Conservation (phyloP, 2,113 vertebrate species). For the Halcyon malimbica region DNA sequence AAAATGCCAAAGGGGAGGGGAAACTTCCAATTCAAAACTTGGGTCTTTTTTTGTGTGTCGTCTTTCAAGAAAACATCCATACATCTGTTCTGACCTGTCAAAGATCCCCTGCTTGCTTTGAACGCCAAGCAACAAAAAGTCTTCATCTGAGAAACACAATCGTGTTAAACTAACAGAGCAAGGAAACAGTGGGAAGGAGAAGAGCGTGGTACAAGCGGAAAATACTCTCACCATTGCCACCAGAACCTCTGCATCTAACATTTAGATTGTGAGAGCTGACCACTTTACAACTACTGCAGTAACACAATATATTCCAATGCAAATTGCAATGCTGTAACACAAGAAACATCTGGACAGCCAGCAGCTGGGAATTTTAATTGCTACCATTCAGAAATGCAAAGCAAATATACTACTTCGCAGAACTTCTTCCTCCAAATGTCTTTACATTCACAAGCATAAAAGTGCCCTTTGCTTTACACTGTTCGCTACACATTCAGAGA, state of each 20-base stretch:
- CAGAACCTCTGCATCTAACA: background rate
- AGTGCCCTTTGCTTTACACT: background rate
- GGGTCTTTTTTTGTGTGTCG: background rate
- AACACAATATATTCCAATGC: slow-evolving; percentile 58
- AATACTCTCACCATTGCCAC: slow-evolving; percentile 8
- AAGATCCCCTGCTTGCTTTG: slow-evolving; percentile 36
- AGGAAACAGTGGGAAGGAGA: background rate
- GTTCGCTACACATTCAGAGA: background rate
- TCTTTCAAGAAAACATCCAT: slow-evolving; percentile 26
- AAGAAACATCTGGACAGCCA: slow-evolving; percentile 72
- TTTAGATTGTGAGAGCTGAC: slow-evolving; percentile 45
- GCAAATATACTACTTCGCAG: slow-evolving; percentile 34
- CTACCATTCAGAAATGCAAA: slow-evolving; percentile 41
- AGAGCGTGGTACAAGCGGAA: slow-evolving; percentile 27
- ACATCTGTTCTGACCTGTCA: slow-evolving; percentile 46
- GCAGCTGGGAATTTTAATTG: slow-evolving; percentile 69
- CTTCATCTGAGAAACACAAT: slow-evolving; percentile 48
- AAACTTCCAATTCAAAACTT: slow-evolving; percentile 58
- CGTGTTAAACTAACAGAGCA: background rate
- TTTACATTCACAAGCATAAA: background rate
- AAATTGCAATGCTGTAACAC: slow-evolving; percentile 53
- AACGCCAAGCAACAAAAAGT: slow-evolving; percentile 41
- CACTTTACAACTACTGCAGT: slow-evolving; percentile 44
- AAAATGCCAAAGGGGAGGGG: slow-evolving; percentile 59
- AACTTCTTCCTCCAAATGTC: slow-evolving; percentile 10